phyloP scores from a whole-genome alignment of 1,140 invertebrate genomes.

The Anagrus nilaparvatae region DNA sequence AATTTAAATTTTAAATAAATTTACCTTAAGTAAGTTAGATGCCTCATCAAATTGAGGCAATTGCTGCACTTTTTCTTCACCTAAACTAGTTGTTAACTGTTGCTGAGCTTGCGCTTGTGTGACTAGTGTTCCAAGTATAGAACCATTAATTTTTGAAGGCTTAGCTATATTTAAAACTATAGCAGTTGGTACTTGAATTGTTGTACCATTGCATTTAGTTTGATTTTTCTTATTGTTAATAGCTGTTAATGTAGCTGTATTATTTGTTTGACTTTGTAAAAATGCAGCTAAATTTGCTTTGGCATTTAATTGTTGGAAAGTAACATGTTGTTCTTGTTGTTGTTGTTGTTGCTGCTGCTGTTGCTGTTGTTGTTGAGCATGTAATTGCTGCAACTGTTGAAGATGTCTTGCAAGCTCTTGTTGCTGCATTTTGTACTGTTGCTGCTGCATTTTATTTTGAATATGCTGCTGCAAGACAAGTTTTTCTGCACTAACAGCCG shows the following conservation, averaged over 20 bases:
- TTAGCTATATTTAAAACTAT: slow-evolving; percentile 39
- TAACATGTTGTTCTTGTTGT: slow-evolving; percentile 36
- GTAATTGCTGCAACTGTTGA: slow-evolving; percentile 25
- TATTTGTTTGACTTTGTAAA: slow-evolving; percentile 43
- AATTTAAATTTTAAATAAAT: no score
- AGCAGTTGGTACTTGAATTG: slow-evolving; percentile 36
- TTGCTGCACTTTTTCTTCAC: slow-evolving; percentile 42
- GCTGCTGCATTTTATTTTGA: slow-evolving; percentile 52
- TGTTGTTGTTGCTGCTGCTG: slow-evolving; percentile 27
- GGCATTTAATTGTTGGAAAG: slow-evolving; percentile 40
- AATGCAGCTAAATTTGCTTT: slow-evolving; percentile 46
- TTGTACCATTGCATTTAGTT: slow-evolving; percentile 29
- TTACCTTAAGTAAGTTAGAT: slow-evolving; percentile 50
- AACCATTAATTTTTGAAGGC: slow-evolving; percentile 37
- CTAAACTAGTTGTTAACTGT: slow-evolving; percentile 23
- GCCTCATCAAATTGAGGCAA: slow-evolving; percentile 63
- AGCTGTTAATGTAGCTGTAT: slow-evolving; percentile 36
- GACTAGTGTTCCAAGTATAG: slow-evolving; percentile 34
- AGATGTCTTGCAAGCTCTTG: slow-evolving; percentile 18
- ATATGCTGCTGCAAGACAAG: slow-evolving; percentile 57
- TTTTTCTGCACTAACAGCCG: slow-evolving; percentile 41
- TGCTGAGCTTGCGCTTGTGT: slow-evolving; percentile 39
- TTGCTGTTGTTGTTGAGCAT: slow-evolving; percentile 25
- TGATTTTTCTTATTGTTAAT: slow-evolving; percentile 43
- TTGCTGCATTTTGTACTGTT: slow-evolving; percentile 30